Conservation (phyloP, 2,888 invertebrate genomes). For the Taenaris catops region DNA sequence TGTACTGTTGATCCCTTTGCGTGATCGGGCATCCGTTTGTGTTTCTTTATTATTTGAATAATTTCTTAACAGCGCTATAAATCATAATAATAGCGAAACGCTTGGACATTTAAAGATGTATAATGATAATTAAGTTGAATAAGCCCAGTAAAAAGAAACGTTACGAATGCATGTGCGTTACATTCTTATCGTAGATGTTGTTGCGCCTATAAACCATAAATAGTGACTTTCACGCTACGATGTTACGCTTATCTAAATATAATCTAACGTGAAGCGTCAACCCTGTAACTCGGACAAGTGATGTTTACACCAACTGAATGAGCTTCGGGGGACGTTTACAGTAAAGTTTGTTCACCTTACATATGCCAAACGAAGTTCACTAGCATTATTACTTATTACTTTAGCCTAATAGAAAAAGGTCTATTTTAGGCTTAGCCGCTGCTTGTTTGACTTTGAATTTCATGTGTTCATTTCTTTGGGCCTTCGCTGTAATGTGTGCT, state of each 20-base stretch:
- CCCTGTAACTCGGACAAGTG: conserved; percentile 43
- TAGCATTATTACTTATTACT: too few species aligned
- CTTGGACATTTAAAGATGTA: neutral
- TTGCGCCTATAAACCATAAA: conserved; percentile 22
- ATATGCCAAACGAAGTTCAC: conserved; percentile 24
- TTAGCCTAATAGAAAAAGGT: too few species aligned
- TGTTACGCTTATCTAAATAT: conserved; percentile 27
- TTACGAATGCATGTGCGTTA: conserved; percentile 14
- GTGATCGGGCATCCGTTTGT: too few species aligned
- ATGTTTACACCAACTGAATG: conserved; percentile 55
- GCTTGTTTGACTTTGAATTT: too few species aligned
- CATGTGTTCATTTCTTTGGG: too few species aligned
- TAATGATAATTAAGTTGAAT: too few species aligned
- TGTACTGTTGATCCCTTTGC: too few species aligned
- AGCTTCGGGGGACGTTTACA: conserved; percentile 50
- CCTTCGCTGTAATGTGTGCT: too few species aligned
- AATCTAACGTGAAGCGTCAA: conserved; percentile 35
- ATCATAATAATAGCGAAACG: too few species aligned
- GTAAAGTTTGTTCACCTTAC: conserved; percentile 59
- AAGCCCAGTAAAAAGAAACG: conserved; percentile 5
- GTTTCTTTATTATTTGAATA: too few species aligned
- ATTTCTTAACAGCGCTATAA: too few species aligned
- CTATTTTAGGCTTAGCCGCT: conserved; percentile 7
- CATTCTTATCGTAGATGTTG: conserved; percentile 9
- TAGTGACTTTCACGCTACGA: conserved; percentile 23